Conservation (phyloP, 2,888 invertebrate genomes). For the Ceriagrion tenellum region DNA sequence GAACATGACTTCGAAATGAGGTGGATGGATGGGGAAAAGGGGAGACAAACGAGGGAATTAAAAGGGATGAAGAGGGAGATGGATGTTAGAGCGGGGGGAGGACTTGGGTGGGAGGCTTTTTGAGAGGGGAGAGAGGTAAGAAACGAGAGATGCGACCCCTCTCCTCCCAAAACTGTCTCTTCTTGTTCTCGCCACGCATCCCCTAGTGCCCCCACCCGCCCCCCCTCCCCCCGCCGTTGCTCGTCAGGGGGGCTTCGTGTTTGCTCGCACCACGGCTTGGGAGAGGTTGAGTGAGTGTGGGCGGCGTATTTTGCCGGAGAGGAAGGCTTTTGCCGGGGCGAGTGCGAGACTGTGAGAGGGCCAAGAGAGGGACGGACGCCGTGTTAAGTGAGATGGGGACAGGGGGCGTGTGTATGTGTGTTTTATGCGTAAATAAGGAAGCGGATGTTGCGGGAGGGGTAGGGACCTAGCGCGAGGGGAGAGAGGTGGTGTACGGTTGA, state of each 20-base stretch:
- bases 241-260: not conserved
- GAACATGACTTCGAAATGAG: not conserved
- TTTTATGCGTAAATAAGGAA: slow-evolving; percentile 21
- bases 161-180: not conserved
- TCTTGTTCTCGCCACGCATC: not conserved
- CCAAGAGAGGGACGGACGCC: not conserved
- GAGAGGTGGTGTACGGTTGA: not conserved
- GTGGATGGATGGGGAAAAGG: not conserved
- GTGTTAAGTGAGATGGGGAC: slow-evolving; percentile 16
- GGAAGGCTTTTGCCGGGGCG: not conserved
- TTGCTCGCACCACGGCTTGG: not conserved
- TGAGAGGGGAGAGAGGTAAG: not conserved
- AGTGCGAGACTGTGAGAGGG: not conserved
- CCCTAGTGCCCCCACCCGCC: not conserved
- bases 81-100: not conserved
- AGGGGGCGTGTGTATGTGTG: not conserved
- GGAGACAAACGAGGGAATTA: slow-evolving; percentile 26
- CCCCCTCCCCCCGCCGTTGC: not conserved
- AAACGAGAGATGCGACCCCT: not conserved
- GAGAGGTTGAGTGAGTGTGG: not conserved
- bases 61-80: not conserved
- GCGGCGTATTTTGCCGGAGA: not conserved
- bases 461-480: not conserved
- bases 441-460: slow-evolving; percentile 12
- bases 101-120: not conserved